Evolutionary conservation across 2,113 vertebrate genomes (phyloP), one percentile per base, ranked within the genome.

Genomic region (Galbula dea): DNA sequence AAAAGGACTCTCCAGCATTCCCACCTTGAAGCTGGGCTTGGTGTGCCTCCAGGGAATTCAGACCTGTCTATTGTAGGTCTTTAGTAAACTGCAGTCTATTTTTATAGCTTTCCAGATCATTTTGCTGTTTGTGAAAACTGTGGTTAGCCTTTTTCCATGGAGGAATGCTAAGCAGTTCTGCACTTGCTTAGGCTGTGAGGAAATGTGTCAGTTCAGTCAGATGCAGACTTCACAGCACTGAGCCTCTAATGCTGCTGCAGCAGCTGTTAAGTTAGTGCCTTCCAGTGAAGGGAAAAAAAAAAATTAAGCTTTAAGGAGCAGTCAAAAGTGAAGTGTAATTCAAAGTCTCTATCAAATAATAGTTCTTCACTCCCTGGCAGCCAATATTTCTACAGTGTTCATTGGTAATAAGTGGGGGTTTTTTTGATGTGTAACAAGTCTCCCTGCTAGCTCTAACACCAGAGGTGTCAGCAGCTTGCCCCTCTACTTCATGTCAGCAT

Each of bases 61-160:
- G 32, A 69, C 36, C 30, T 3, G 5, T 21, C 4, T 68, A 7
- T 18, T 63, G 19, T 3, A 36, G 29, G 61, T 26, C 16, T 32
- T 86, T 36, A 61, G 46, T 19, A 49, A 89, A 69, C 14, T 34
- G 87, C 14, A 34, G 9, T n/a, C 30, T 71, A 43, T 41, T 86
- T 83, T 75, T 71, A 59, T 34, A 55, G 3, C 7, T 72, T 49
- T 59, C 19, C 9, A 51, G 6, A 48, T 77, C 2, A n/a, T 63
- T 88, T 77, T 52, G 32, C 32, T 37, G 3, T 41, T 88, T 63
- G 12, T 71, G 23, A 66, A 76, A 85, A 72, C 10, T 2, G 1
- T 82, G 34, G 6, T 62, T 80, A 11, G 1, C 16, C 49, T 61
- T 2, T 37, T 94, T 85, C 14, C 62, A 16, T 68, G 0, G 0